These are phyloP conservation scores for Syngnathus acus DNA, from an alignment of 2,797 vertebrate genomes.

Conservation along the genomic window DNA sequence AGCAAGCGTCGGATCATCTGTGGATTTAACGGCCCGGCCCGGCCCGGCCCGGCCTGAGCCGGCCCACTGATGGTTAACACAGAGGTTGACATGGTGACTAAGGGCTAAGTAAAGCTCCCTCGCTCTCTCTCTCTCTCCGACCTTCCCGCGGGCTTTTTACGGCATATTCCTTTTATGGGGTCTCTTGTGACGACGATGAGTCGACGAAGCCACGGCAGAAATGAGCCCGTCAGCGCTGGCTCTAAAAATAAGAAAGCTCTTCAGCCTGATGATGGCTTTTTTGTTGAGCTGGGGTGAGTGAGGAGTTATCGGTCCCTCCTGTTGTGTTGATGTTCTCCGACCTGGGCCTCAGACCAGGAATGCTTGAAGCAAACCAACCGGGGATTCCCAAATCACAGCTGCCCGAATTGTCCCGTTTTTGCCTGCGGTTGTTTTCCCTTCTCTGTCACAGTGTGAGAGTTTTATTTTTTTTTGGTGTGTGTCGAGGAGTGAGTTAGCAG, in stretches of 20 bases:
- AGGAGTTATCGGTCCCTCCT: constrained; percentile 45
- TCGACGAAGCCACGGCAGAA: constrained; percentile 45
- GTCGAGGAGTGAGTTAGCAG: constrained; percentile 45
- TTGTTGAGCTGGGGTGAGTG: constrained; percentile 34
- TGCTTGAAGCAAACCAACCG: constrained; percentile 46
- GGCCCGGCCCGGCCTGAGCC: background rate
- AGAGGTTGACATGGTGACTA: constrained; percentile 56
- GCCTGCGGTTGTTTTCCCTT: constrained; percentile 45
- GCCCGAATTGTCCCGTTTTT: constrained; percentile 56
- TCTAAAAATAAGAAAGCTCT: constrained; percentile 64
- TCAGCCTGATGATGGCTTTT: constrained; percentile 32
- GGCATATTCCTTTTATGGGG: constrained; percentile 62
- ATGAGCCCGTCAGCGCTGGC: constrained; percentile 39
- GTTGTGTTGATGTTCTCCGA: constrained; percentile 24
- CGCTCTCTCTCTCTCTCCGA: constrained; percentile 32
- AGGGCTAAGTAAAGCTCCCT: constrained; percentile 31
- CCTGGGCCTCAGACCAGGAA: constrained; percentile 28
- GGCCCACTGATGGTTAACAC: constrained; percentile 44
- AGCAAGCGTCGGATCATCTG: constrained; percentile 51
- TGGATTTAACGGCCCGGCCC: constrained; percentile 25
- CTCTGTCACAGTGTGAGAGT: constrained; percentile 21
- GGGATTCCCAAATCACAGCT: constrained; percentile 66
- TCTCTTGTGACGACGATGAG: constrained; percentile 38
- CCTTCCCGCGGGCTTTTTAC: constrained; percentile 32
- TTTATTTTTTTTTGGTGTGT: constrained; percentile 2